Evolutionary conservation across 2,113 vertebrate genomes (phyloP).

Genomic region (Dipodomys merriami): DNA sequence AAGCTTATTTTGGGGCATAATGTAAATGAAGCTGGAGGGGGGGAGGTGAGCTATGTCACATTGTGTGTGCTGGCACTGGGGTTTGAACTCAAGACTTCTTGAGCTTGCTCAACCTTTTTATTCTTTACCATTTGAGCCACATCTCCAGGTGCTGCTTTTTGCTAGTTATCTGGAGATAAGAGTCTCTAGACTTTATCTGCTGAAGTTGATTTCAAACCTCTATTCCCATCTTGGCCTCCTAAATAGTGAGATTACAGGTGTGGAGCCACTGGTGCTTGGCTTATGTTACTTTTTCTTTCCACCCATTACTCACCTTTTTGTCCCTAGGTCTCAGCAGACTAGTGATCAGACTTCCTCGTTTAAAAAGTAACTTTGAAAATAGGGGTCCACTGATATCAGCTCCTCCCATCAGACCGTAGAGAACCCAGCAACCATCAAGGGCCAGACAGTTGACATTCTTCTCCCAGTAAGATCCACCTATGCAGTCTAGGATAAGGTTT

Average conservation of each 20-base stretch:
- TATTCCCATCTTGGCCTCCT: too few species aligned
- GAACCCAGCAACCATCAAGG: slow-evolving; percentile 90
- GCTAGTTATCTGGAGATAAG: too few species aligned
- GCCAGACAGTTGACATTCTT: slow-evolving; percentile 89
- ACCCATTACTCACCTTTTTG: slow-evolving; percentile 84
- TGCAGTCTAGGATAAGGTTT: slow-evolving; percentile 91
- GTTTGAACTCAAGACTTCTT: too few species aligned
- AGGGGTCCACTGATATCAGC: slow-evolving; percentile 87
- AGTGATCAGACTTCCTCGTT: slow-evolving; percentile 88
- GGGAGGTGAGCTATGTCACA: too few species aligned
- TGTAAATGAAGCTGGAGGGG: background rate
- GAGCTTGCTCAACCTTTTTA: too few species aligned
- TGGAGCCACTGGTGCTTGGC: too few species aligned
- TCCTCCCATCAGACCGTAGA: slow-evolving; percentile 90
- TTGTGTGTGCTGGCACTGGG: too few species aligned
- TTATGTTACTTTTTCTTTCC: background rate
- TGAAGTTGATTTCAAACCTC: too few species aligned
- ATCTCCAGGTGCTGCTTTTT: too few species aligned
- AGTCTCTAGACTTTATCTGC: too few species aligned
- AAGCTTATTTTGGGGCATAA: background rate
- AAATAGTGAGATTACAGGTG: too few species aligned
- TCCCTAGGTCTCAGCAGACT: slow-evolving; percentile 88
- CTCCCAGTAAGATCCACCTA: slow-evolving; percentile 89
- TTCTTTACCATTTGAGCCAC: too few species aligned
- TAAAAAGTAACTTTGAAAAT: slow-evolving; percentile 88